A percentile compares a stretch with the other conserved stretches of the same genome.
phyloP scores from a whole-genome alignment of 2,797 vertebrate species.

The Sebastes paucispinis region DNA sequence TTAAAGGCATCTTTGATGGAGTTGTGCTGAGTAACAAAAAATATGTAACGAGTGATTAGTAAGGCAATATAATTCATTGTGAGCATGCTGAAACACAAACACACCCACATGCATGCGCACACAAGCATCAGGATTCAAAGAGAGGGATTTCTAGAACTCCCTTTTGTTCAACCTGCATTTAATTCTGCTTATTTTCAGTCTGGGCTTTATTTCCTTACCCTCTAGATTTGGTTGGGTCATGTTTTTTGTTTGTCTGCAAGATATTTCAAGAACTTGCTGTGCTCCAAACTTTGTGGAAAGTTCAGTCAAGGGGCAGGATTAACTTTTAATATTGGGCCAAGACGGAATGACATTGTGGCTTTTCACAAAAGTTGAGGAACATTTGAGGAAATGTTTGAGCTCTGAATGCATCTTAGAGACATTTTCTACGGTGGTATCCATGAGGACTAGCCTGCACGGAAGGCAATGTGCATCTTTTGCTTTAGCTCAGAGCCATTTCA shows the following conservation, averaged over 20 bases:
- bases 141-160: background rate
- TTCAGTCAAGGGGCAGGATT: background rate
- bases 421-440: background rate
- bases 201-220: background rate
- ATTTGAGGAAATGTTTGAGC: background rate
- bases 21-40: background rate
- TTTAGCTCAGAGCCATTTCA: background rate
- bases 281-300: background rate
- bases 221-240: background rate
- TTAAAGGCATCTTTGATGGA: background rate
- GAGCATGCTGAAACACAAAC: background rate
- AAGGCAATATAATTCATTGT: background rate
- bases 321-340: background rate
- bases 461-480: background rate
- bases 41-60: background rate
- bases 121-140: background rate
- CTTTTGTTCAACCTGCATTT: background rate
- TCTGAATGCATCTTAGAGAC: background rate
- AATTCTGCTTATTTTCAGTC: constrained; percentile 23
- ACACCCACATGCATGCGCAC: background rate
- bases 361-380: background rate
- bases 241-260: background rate
- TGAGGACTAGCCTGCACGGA: background rate
- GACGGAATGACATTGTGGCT: background rate
- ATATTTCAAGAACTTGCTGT: background rate